These are phyloP conservation scores for Brachyistius frenatus DNA, from an alignment of 2,113 vertebrate species.

Conservation along the genomic window DNA sequence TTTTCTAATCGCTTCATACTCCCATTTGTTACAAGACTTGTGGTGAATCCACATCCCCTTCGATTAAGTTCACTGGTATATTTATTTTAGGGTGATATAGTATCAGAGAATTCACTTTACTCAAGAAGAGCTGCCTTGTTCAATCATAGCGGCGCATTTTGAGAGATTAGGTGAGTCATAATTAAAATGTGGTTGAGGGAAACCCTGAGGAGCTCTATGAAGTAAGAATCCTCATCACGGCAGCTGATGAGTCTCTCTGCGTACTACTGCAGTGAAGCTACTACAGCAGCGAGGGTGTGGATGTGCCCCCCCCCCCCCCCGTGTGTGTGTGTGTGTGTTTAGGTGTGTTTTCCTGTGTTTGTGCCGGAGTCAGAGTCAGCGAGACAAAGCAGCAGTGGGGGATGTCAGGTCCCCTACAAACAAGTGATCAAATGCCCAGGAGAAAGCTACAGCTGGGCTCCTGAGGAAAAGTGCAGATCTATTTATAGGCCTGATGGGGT, in stretches of 20 bases:
- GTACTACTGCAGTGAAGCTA: slow-evolving; percentile 16
- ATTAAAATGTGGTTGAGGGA: slow-evolving; percentile 29
- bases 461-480: slow-evolving; percentile 64
- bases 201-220: slow-evolving; percentile 20
- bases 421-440: slow-evolving; percentile 66
- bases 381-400: slow-evolving; percentile 53
- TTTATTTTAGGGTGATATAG: slow-evolving; percentile 38
- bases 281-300: background rate
- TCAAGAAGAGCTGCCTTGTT: background rate
- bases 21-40: slow-evolving; percentile 51
- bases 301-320: too few species aligned
- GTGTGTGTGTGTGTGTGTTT: background rate
- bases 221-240: slow-evolving; percentile 18
- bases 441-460: slow-evolving; percentile 72
- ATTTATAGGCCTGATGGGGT: slow-evolving; percentile 76
- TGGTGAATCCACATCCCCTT: slow-evolving; percentile 17
- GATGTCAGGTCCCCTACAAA: slow-evolving; percentile 67
- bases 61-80: slow-evolving; percentile 50
- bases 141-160: slow-evolving; percentile 18
- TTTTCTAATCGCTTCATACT: slow-evolving; percentile 7
- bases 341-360: slow-evolving; percentile 6
- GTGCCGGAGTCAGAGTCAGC: slow-evolving; percentile 43
- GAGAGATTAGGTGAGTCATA: slow-evolving; percentile 44
- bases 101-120: slow-evolving; percentile 30
- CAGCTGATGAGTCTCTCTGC: slow-evolving; percentile 9